phyloP scores from a whole-genome alignment of 2,888 invertebrate genomes.

The Carcina quercana region DNA sequence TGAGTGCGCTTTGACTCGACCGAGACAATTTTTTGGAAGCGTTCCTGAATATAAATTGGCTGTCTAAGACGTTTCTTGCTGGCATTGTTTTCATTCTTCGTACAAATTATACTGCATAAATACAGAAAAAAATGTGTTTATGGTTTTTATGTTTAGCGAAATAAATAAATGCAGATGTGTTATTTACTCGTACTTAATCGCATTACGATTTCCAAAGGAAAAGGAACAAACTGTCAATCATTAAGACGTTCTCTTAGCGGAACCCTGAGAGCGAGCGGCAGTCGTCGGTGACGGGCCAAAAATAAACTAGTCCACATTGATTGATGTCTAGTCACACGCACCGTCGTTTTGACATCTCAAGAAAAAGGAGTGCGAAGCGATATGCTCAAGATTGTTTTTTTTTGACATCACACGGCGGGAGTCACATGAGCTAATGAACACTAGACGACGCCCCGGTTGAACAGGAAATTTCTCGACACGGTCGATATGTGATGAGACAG shows the following conservation, averaged over 20 bases:
- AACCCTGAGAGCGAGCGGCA: slow-evolving; percentile 29
- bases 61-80: no score
- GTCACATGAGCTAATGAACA: slow-evolving; percentile 29
- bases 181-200: no score
- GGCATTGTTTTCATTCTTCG: no score
- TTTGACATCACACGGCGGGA: slow-evolving; percentile 33
- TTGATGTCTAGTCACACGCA: slow-evolving; percentile 60
- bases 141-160: no score
- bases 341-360: slow-evolving; percentile 59
- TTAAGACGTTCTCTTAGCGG: slow-evolving; percentile 10
- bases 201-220: no score
- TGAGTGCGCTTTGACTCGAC: slow-evolving; percentile 37
- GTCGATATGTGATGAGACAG: slow-evolving; percentile 20
- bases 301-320: slow-evolving; percentile 59
- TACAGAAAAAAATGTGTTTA: no score
- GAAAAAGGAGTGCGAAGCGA: slow-evolving; percentile 54
- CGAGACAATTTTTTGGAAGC: slow-evolving; percentile 39
- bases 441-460: slow-evolving; percentile 29
- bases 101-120: no score
- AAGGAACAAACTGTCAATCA: no score
- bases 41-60: slow-evolving; percentile 37
- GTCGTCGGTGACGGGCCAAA: slow-evolving; percentile 40
- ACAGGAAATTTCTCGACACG: slow-evolving; percentile 44
- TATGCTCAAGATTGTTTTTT: slow-evolving; percentile 40
- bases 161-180: no score